Evolutionary conservation across 2,888 invertebrate genomes (phyloP), one percentile per base, ranked within the genome.

Genomic region (Hesperia comma): DNA sequence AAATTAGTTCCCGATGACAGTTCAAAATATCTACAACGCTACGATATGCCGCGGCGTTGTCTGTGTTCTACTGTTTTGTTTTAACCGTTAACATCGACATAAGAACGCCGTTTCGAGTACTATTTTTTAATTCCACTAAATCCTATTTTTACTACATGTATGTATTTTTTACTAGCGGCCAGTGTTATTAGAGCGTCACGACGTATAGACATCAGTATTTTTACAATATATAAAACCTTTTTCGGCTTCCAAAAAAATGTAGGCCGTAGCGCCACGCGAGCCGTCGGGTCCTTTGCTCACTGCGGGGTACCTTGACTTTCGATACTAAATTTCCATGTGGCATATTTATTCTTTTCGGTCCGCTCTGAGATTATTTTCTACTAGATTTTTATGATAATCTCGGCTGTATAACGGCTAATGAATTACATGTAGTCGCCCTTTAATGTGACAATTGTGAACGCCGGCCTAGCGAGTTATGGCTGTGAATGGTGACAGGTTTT

Each of bases 1-100:
- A 92, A 91, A 92, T 92, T 91, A 92, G 91, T 92, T 92, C 91
- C 87, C 92, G 92, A 92, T 92, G 92, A 92, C 92, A 92, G 89
- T 89, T 85, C 84, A 91, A 90, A 91, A 90, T 90, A 88, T 88
- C 85, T 87, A 84, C 80, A 81, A 26, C 17, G 51, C 60, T 55
- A 61, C 61, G 51, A 63, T 26, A 58, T 53, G 17, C 17, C 32
- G 15, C 41, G 55, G 21, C 62, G 61, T n/a, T 51, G 46, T 33
- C 15, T 66, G 19, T n/a, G n/a, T 43, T 8, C 21, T 53, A 40
- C 43, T 26, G 17, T 51, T 69, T 64, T 63, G 56, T 56, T 61
- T 68, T 3, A 4, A 46, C n/a, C 17, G 46, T 12, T 12, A 12
- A 37, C 37, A 10, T 37, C 0, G 12, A 37, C 37, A 12, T 37